Percentiles rank a stretch among this genome's conserved stretches.
These are phyloP conservation scores for Temnothorax nylanderi DNA, from an alignment of 1,140 invertebrate genomes.

Conservation along the genomic window DNA sequence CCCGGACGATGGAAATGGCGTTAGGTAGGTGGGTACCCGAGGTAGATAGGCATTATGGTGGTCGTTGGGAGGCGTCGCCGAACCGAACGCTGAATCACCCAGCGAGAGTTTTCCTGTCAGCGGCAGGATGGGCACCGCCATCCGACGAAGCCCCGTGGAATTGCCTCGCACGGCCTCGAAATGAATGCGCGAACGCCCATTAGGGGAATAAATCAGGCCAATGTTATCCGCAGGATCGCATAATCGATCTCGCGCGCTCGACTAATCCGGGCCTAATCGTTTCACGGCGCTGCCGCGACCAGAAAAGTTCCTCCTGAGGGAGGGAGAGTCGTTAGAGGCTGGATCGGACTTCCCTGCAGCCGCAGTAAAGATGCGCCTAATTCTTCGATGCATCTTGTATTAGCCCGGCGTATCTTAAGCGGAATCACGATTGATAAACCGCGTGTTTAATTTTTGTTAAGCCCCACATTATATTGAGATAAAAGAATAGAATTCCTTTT, in stretches of 20 bases:
- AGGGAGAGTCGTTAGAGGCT: conserved; percentile 38
- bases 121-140: conserved; percentile 79
- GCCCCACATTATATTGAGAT: neutral
- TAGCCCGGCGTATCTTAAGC: neutral
- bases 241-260: conserved; percentile 81
- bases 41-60: conserved; percentile 83
- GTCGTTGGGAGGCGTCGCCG: conserved; percentile 84
- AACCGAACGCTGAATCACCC: conserved; percentile 86
- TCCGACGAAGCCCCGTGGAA: conserved; percentile 82
- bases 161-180: conserved; percentile 83
- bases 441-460: neutral
- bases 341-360: neutral
- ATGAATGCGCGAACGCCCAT: conserved; percentile 86
- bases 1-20: conserved; percentile 75
- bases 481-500: neutral
- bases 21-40: conserved; percentile 73
- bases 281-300: conserved; percentile 54
- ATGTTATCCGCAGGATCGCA: conserved; percentile 85
- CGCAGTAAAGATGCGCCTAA: neutral
- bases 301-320: conserved; percentile 58
- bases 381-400: conserved; percentile 26
- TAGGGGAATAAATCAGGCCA: conserved; percentile 86
- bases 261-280: conserved; percentile 77
- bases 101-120: conserved; percentile 85
- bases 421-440: neutral